Conservation (phyloP, 2,113 vertebrate species). For the Genyomyrus donnyi region DNA sequence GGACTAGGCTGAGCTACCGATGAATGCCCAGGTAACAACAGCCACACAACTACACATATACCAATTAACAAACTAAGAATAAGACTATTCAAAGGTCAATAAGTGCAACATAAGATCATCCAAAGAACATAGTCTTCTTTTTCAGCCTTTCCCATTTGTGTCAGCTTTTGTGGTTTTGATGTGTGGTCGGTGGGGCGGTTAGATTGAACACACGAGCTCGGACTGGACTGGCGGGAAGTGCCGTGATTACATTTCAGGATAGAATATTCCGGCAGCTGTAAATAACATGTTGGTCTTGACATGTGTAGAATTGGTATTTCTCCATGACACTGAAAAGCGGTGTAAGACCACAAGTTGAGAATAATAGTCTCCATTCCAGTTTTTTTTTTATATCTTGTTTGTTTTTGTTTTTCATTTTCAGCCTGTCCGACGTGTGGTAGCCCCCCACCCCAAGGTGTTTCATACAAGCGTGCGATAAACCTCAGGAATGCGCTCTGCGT, state of each 20-base stretch:
- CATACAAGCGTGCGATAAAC: neutral
- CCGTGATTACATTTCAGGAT: neutral
- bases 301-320: slow-evolving; percentile 13
- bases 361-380: neutral
- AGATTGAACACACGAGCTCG: neutral
- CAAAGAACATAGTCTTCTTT: neutral
- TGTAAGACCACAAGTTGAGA: neutral
- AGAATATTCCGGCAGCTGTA: neutral
- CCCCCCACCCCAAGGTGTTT: neutral
- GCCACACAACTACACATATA: neutral
- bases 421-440: neutral
- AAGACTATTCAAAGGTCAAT: neutral
- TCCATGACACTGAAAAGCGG: neutral
- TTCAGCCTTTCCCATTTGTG: neutral
- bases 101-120: neutral
- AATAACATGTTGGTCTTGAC: neutral
- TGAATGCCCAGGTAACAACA: neutral
- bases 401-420: neutral
- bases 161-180: neutral
- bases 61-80: neutral
- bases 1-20: neutral
- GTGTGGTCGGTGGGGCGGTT: neutral
- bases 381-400: neutral
- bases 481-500: neutral
- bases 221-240: neutral